Evolutionary conservation across 2,797 vertebrate species (phyloP).

Genomic region (Gorsachius magnificus): DNA sequence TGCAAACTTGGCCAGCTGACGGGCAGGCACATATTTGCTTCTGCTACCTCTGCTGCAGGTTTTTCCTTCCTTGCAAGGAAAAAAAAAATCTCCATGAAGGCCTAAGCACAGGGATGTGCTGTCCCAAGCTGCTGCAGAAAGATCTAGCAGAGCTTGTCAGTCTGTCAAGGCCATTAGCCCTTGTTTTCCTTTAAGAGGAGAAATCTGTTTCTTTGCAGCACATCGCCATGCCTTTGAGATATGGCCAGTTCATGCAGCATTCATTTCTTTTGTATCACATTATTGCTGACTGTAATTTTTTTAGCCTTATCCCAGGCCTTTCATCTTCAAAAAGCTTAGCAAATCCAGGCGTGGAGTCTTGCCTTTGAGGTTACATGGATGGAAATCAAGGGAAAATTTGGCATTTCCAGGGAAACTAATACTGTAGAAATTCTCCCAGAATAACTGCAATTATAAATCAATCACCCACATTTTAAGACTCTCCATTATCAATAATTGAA

Average conservation of each 20-base stretch:
- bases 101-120: not conserved
- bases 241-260: not conserved
- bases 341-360: not conserved
- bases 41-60: not conserved
- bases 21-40: not conserved
- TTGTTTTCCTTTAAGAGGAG: not conserved
- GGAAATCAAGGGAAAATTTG: not conserved
- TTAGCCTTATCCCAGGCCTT: slow-evolving; percentile 39
- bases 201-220: not conserved
- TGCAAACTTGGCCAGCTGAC: not conserved
- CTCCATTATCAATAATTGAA: slow-evolving; percentile 37
- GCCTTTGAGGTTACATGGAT: not conserved
- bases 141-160: not conserved
- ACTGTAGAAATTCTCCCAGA: not conserved
- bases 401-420: not conserved
- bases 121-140: not conserved
- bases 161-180: slow-evolving; percentile 5
- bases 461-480: not conserved
- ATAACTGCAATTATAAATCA: not conserved
- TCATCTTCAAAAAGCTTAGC: slow-evolving; percentile 57
- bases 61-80: not conserved
- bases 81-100: not conserved
- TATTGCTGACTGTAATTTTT: slow-evolving; percentile 19
- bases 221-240: not conserved
- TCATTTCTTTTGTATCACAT: not conserved